Percentiles rank a stretch among this genome's conserved stretches.
These are phyloP conservation scores for Heliconius erato DNA, from an alignment of 2,888 invertebrate genomes.

Conservation along the genomic window DNA sequence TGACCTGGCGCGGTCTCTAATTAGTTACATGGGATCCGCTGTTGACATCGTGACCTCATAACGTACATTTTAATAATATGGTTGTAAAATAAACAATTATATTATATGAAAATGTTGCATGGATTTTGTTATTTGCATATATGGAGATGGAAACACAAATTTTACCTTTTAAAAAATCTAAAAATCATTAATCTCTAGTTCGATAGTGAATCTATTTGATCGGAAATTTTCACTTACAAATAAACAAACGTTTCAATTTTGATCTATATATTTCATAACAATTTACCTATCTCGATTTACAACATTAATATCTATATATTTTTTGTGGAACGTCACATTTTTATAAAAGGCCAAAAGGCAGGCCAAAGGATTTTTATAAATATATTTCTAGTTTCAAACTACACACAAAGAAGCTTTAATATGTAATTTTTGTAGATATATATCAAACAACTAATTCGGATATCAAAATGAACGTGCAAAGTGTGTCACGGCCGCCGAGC, in stretches of 20 bases:
- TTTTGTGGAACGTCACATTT: too few species aligned
- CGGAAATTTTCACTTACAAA: background rate
- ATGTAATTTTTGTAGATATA: background rate
- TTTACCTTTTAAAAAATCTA: background rate
- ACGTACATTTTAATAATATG: background rate
- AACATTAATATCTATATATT: too few species aligned
- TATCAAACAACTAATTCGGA: conserved; percentile 22
- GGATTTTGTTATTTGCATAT: too few species aligned
- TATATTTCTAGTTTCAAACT: background rate
- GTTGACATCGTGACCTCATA: conserved; percentile 25
- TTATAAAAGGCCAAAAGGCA: background rate
- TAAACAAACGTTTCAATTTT: too few species aligned
- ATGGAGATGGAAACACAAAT: too few species aligned
- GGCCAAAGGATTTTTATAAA: background rate
- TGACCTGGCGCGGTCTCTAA: conserved; percentile 37
- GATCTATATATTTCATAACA: too few species aligned
- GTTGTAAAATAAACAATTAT: background rate
- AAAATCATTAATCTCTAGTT: background rate
- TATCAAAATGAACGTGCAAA: conserved; percentile 46
- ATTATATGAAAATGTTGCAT: background rate
- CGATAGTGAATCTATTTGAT: background rate
- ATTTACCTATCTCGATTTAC: too few species aligned
- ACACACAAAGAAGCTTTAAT: background rate
- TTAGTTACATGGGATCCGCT: conserved; percentile 16
- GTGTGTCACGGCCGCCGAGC: conserved; percentile 52